Evolutionary conservation across 2,797 vertebrate genomes (phyloP).

Genomic region (Yasuhikotakia modesta): DNA sequence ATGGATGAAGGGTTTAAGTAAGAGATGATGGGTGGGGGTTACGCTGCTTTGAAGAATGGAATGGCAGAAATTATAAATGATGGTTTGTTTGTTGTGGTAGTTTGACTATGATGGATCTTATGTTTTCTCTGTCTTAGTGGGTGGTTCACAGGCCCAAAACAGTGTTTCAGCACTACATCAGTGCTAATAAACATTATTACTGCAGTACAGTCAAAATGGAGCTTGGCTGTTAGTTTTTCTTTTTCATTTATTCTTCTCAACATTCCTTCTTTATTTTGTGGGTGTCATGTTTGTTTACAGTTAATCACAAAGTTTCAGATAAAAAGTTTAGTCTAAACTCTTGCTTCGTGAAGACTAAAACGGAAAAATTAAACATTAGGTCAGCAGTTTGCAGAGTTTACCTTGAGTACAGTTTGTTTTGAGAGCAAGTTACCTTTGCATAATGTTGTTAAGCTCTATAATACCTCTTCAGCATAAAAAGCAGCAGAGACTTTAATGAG

Average conservation of each 20-base stretch:
- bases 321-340: neutral
- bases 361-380: neutral
- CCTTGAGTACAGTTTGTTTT: slow-evolving; percentile 16
- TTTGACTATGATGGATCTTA: slow-evolving; percentile 45
- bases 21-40: slow-evolving; percentile 16
- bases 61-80: slow-evolving; percentile 24
- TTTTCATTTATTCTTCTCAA: slow-evolving; percentile 11
- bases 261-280: neutral
- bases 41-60: slow-evolving; percentile 29
- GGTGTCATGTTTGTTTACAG: neutral
- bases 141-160: slow-evolving; percentile 47
- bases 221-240: neutral
- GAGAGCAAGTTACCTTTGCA: slow-evolving; percentile 34
- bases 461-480: slow-evolving; percentile 28
- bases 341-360: neutral
- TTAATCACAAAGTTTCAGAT: slow-evolving; percentile 5
- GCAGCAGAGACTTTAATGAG: slow-evolving; percentile 43
- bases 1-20: slow-evolving; percentile 18
- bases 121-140: slow-evolving; percentile 50
- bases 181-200: slow-evolving; percentile 31
- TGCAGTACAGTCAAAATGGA: neutral
- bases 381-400: slow-evolving; percentile 12
- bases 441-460: slow-evolving; percentile 41
- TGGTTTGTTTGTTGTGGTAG: slow-evolving; percentile 56
- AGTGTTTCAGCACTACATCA: slow-evolving; percentile 33